These are phyloP conservation scores for Platycnemis pennipes DNA, from an alignment of 2,888 invertebrate species.

Conservation along the genomic window DNA sequence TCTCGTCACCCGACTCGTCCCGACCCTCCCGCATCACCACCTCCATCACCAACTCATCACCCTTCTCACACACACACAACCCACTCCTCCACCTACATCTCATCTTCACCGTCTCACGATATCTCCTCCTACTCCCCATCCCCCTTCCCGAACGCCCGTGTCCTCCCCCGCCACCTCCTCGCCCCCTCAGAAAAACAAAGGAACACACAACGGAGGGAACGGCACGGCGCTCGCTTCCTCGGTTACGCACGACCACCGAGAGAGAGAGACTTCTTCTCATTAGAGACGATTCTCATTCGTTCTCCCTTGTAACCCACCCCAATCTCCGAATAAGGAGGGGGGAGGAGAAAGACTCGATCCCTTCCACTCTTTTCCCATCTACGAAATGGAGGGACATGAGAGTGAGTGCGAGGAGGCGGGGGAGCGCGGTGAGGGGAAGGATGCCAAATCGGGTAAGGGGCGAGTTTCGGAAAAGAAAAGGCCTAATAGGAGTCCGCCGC, in stretches of 20 bases:
- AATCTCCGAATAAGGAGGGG: background rate
- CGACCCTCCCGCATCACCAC: background rate
- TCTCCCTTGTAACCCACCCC: background rate
- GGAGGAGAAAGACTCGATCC: too few species aligned
- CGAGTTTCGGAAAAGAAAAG: background rate
- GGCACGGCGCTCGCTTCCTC: conserved; percentile 11
- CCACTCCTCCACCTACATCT: background rate
- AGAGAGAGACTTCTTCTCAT: conserved; percentile 47
- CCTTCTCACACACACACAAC: background rate
- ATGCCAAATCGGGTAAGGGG: background rate
- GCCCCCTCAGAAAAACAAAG: conserved; percentile 23
- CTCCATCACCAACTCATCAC: background rate
- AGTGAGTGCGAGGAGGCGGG: background rate
- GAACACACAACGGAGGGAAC: background rate
- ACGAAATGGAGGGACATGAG: conserved; percentile 2
- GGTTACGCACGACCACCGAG: conserved; percentile 34
- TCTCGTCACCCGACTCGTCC: background rate
- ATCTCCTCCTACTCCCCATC: conserved; percentile 8
- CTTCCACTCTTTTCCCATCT: conserved; percentile 40
- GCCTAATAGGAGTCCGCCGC: too few species aligned
- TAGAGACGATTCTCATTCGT: conserved; percentile 54
- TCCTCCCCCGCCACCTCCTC: background rate
- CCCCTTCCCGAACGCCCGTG: background rate
- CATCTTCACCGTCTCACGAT: background rate
- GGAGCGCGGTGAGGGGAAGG: background rate